Base-by-base conservation (phyloP, 2,888 invertebrate genomes). In the Luperina nickerlii region DNA sequence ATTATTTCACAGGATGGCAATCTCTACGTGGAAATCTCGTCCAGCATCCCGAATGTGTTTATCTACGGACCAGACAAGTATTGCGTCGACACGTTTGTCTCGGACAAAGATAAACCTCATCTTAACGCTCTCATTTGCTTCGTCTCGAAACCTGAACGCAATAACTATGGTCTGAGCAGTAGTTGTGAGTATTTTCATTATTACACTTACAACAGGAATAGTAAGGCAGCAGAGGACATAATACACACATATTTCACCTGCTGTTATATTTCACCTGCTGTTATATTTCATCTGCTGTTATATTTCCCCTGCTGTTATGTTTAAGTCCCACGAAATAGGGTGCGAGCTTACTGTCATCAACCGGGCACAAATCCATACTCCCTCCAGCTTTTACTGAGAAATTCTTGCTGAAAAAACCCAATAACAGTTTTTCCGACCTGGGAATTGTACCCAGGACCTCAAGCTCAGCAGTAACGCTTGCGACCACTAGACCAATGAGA, bases 21-120 rank as follows among this genome's bases (percentile, higher is more conserved):
- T 0, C 91, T 96, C 1, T 95, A 92, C 88, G 90, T 96, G 9
- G 92, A 94, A 45, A 72, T 93, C 20, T 88, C 93, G 0, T 80
- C 83, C 57, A 79, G 11, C 20, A 89, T 92, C 1, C 92, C 93
- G 0, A 93, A 94, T 0, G 94, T 92, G 91, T 86, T 87, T 24
- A 86, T 93, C 27, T 87, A 90, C 1, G 86, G 87, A 0, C 93
- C 95, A 0, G 95, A 96, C 87, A 91, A 94, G 79, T 96, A 96
- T 89, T 96, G 96, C 88, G 91, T 96, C 42, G 96, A 96, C 82
- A 96, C 95, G 3, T 96, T 96, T 87, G 88, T 96, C 0, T 69
- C 75, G 0, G 91, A 93, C 11, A 75, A 88, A 0, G 91, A 91
- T 0, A 60, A 76, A 1, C 83, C 92, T 0, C 87, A 85, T 0